Evolutionary conservation across 2,113 vertebrate genomes (phyloP), one percentile per base, ranked within the genome.

Genomic region (Psilopsiagon aymara): DNA sequence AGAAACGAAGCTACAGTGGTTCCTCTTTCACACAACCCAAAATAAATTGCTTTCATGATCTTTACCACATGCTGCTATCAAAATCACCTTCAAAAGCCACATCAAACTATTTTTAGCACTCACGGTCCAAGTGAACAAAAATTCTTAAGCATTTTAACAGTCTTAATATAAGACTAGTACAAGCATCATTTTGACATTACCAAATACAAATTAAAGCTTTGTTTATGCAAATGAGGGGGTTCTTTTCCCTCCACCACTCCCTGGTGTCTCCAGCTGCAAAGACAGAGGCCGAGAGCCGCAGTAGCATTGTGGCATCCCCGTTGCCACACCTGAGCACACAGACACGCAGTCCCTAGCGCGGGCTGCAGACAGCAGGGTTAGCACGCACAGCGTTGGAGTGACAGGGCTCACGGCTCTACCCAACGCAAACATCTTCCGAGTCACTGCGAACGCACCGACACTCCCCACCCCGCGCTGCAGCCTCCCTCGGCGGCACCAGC

Each of bases 281-380:
- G 28, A 7, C 17, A 37, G 27, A 28, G 31, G 3, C 18, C 6
- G 19, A 16, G 18, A 27, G 3, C 18, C 7, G 16, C 53, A 11
- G 46, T 0, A 33, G 16, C 79, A 17, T 1, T 0, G 9, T 5
- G 46, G 17, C 13, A 7, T 8, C 28, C 87, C 52, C 2, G 5
- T n/a, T 62, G 2, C 25, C 44, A 20, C 31, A 23, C 33, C 60
- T 2, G 60, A 67, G 8, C 15, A 16, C 70, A 5, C 82, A 9
- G 46, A 70, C 51, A 69, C 7, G 31, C 17, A 9, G 74, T 2
- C n/a, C 18, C 70, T 1, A 2, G n/a, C 0, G 3, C 0, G 3
- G 19, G 53, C 80, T 12, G 20, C 49, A 13, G 11, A 11, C 13
- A 21, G 66, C 57, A 7, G 25, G 14, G 43, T 23, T 2, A 23